These are phyloP conservation scores for Deilephila porcellus DNA, from an alignment of 2,888 invertebrate genomes.

Conservation along the genomic window DNA sequence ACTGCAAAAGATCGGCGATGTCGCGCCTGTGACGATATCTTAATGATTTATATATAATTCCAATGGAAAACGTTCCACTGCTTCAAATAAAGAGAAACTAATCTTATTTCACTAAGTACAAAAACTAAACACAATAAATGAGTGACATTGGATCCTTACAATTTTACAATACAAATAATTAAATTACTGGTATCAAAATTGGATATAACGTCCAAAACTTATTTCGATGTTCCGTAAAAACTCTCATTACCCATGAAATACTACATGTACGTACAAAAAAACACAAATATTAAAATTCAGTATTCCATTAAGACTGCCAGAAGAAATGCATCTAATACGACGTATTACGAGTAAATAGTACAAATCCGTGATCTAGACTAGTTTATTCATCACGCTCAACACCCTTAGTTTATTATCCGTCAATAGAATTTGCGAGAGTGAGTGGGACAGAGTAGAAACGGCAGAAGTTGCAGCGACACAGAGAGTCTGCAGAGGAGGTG, in stretches of 20 bases:
- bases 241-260: background rate
- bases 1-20: background rate
- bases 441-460: slow-evolving; percentile 15
- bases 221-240: slow-evolving; percentile 26
- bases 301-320: slow-evolving; percentile 5
- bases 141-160: slow-evolving; percentile 3
- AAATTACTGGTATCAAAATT: slow-evolving; percentile 24
- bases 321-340: slow-evolving; percentile 21
- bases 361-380: slow-evolving; percentile 20
- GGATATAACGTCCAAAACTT: slow-evolving; percentile 21
- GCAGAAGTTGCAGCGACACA: background rate
- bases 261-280: slow-evolving; percentile 1
- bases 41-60: slow-evolving; percentile 14
- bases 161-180: slow-evolving; percentile 10
- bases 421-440: slow-evolving; percentile 6
- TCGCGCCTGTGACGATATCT: slow-evolving; percentile 9
- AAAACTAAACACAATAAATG: background rate
- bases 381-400: slow-evolving; percentile 1
- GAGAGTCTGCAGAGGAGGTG: background rate
- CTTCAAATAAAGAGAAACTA: background rate
- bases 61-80: background rate
- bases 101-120: background rate
- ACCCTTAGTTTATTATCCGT: background rate
- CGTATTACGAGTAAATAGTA: slow-evolving; percentile 8
- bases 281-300: background rate